These are phyloP conservation scores for Phylloscopus trochiloides DNA, from an alignment of 2,113 vertebrate species.

Conservation along the genomic window DNA sequence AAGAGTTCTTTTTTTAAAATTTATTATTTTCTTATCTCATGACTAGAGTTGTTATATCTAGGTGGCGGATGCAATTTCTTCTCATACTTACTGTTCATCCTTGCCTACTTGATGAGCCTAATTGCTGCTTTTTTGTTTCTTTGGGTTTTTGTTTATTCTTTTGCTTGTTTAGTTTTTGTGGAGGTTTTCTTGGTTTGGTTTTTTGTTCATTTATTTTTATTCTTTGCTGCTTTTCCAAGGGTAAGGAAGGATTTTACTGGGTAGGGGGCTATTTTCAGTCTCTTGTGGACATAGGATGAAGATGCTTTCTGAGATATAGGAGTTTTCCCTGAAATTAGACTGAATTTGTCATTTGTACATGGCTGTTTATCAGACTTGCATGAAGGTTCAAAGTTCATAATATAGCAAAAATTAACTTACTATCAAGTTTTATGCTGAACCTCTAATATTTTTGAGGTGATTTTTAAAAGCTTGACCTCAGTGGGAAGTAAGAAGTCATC, in stretches of 20 bases:
- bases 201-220: not conserved
- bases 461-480: not conserved
- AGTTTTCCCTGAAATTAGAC: not conserved
- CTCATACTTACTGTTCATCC: not conserved
- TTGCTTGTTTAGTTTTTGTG: not conserved
- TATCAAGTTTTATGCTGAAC: not conserved
- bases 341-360: not conserved
- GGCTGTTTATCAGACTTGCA: not conserved
- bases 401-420: not conserved
- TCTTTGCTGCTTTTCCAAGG: not conserved
- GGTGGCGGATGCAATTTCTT: not conserved
- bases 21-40: not conserved
- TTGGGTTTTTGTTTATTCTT: not conserved
- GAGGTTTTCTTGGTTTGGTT: not conserved
- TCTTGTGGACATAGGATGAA: not conserved
- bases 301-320: not conserved
- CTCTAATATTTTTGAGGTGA: not conserved
- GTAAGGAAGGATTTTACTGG: not conserved
- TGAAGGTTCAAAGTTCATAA: not conserved
- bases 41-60: not conserved
- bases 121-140: not conserved
- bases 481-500: not conserved
- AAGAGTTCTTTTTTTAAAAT: not conserved
- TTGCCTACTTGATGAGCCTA: not conserved
- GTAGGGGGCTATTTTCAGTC: not conserved